Base-by-base conservation (phyloP, 2,888 invertebrate genomes). In the Chelonus formosanus region DNA sequence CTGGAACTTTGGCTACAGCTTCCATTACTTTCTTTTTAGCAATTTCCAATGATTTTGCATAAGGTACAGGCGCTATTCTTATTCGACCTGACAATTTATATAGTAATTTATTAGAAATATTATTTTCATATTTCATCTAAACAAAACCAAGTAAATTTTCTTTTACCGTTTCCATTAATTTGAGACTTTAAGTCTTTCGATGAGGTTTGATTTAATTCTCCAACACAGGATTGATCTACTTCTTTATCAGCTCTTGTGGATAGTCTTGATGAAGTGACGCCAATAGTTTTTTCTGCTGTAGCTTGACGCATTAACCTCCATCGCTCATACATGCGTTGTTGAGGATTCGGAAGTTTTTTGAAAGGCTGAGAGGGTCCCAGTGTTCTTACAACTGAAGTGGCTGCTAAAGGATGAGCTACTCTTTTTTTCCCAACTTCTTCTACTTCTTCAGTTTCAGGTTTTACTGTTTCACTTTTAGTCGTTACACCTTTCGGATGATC, bases 41-140 rank as follows among this genome's bases (percentile, higher is more conserved):
- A 77, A 88, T 86, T 71, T 92, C 87, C 67, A 93, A 85, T 34
- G 90, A 89, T 73, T 89, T 86, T 36, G 92, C 91, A 84, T 94
- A 93, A 63, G 92, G 90, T 56, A 92, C 93, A 75, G 93, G 93
- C 34, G 93, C 91, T 73, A 94, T 93, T 64, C 92, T 87, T 66
- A 89, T 72, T 65, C 84, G 83, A 59, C 77, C 83, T 77, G 62
- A 3, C 44, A 32, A 34, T 57, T 40, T 55, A 20, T 10, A 45
- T 8, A 53, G 47, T 48, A 31, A 40, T 32, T 35, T 32, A 57
- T 32, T 10, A 62, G 35, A 31, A 35, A 62, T 32, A 10, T 55
- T 53, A 43, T 45, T 36, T 5, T 20, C 5, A 44, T 54, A 44
- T 47, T 52, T 35, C 5, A 34, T 44, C 3, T 10, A 32, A 32